Conservation (phyloP, 2,888 invertebrate species). For the Acleris holmiana region DNA sequence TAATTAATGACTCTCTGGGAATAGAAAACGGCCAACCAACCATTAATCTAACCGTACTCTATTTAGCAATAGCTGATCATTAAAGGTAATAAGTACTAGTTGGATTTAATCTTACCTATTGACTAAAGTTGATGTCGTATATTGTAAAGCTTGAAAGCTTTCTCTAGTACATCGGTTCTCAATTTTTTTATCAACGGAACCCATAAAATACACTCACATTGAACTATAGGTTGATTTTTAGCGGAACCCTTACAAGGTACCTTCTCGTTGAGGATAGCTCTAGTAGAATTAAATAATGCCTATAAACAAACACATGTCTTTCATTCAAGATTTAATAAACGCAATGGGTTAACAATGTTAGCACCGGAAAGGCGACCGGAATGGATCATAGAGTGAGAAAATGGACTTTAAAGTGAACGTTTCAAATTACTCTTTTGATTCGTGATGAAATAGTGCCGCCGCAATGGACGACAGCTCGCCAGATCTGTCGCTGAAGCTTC, state of each 20-base stretch:
- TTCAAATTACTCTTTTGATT: conserved; percentile 32
- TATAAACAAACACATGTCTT: conserved; percentile 15
- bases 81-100: not conserved
- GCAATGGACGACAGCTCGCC: conserved; percentile 91
- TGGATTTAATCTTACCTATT: not conserved
- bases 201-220: no score
- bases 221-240: no score
- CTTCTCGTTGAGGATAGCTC: no score
- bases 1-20: no score
- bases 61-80: conserved; percentile 3
- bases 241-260: no score
- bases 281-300: conserved; percentile 8
- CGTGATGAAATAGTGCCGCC: conserved; percentile 42
- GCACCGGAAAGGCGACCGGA: conserved; percentile 39
- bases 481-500: conserved; percentile 92
- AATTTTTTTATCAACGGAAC: no score
- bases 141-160: not conserved
- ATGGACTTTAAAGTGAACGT: conserved; percentile 43
- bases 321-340: conserved; percentile 17
- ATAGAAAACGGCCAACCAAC: conserved; percentile 5
- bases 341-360: conserved; percentile 46
- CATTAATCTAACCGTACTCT: conserved; percentile 3
- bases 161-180: no score
- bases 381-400: conserved; percentile 59
- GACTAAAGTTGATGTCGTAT: no score